phyloP scores from a whole-genome alignment of 1,140 invertebrate species.

The Bombus pascuorum region DNA sequence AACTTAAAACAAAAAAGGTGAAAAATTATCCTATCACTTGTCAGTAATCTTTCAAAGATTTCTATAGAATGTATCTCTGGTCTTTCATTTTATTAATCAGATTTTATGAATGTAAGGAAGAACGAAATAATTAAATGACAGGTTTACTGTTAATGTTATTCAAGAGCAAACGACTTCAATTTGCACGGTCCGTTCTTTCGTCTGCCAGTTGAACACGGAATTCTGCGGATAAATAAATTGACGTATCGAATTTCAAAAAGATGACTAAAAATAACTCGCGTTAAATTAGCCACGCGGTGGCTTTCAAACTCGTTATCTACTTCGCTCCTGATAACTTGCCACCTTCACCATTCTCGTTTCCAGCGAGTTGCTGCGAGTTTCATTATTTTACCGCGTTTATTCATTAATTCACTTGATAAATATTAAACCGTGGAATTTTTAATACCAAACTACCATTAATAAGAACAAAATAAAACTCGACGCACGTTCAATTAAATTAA shows the following conservation, averaged over 20 bases:
- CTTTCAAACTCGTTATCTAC: slow-evolving; percentile 40
- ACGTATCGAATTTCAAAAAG: slow-evolving; percentile 27
- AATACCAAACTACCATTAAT: neutral
- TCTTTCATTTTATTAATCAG: neutral
- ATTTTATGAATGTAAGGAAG: neutral
- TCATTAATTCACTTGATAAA: neutral
- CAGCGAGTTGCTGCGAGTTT: neutral
- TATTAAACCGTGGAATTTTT: neutral
- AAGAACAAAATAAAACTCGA: neutral
- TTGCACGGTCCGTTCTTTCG: neutral
- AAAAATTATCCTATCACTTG: too few relatives aligned
- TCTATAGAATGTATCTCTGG: neutral
- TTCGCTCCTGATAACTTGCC: slow-evolving; percentile 34
- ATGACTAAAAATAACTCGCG: slow-evolving; percentile 9
- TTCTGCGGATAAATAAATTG: slow-evolving; percentile 6
- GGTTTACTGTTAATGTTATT: neutral
- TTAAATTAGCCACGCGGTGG: slow-evolving; percentile 23
- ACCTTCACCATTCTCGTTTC: slow-evolving; percentile 26
- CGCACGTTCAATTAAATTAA: neutral
- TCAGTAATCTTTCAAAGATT: neutral
- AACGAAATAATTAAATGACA: neutral
- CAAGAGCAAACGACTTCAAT: neutral
- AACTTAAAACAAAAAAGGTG: too few relatives aligned
- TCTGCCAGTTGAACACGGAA: neutral
- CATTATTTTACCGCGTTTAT: neutral